A percentile compares a stretch with the other conserved stretches of the same genome.
phyloP scores from a whole-genome alignment of 2,888 invertebrate species.

The Panzeria rudis region DNA sequence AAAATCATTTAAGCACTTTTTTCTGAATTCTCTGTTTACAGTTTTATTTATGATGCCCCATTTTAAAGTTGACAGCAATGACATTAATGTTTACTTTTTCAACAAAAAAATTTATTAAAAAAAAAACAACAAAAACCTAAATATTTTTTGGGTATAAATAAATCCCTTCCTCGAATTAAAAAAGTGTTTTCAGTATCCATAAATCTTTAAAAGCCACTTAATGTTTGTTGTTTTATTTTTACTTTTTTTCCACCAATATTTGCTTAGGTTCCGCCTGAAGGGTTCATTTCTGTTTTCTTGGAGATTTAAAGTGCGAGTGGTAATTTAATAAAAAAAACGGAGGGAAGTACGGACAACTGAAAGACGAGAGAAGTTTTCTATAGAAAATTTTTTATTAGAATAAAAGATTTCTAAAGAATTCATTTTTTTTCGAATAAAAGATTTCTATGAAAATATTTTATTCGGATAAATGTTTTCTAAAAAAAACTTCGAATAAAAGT shows the following conservation, averaged over 20 bases:
- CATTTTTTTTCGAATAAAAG: neutral
- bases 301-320: conserved; percentile 4
- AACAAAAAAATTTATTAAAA: conserved; percentile 31
- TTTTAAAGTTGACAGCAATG: conserved; percentile 58
- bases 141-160: conserved; percentile 27
- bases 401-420: neutral
- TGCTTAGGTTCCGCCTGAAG: conserved; percentile 37
- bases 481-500: neutral
- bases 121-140: conserved; percentile 34
- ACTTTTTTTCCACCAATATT: conserved; percentile 19
- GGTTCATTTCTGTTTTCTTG: conserved; percentile 1
- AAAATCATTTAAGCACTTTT: neutral
- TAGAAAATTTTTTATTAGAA: neutral
- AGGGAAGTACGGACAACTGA: neutral
- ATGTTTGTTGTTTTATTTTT: conserved; percentile 51
- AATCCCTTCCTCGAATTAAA: conserved; percentile 19
- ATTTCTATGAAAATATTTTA: neutral
- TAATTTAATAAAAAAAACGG: conserved; percentile 6
- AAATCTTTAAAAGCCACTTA: conserved; percentile 68
- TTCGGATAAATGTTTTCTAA: neutral
- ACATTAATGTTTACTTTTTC: conserved; percentile 62
- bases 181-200: conserved; percentile 58
- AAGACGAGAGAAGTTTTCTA: neutral
- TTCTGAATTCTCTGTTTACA: neutral
- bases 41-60: conserved; percentile 29